phyloP scores from a whole-genome alignment of 2,888 invertebrate species.

The Sinodicranocentrus sp. region DNA sequence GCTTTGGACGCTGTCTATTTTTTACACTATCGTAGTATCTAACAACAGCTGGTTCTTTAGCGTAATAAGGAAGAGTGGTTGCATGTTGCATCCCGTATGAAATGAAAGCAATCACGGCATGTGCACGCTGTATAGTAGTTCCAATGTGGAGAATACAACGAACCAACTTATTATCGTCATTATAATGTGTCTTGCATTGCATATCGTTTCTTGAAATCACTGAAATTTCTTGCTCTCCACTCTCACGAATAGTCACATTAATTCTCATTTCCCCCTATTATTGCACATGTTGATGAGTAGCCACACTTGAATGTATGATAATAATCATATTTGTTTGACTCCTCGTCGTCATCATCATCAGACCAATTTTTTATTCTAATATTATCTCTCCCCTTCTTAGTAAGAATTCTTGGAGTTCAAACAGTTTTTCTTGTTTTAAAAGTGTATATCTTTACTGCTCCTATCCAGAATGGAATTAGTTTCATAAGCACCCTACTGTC shows the following conservation, averaged over 20 bases:
- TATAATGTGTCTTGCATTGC: conserved; percentile 20
- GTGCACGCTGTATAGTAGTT: background rate
- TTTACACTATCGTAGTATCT: background rate
- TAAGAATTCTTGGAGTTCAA: background rate
- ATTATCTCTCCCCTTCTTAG: background rate
- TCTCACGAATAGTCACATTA: conserved; percentile 58
- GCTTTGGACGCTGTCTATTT: background rate
- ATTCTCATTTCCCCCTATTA: conserved; percentile 22
- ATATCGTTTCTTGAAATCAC: conserved; percentile 53
- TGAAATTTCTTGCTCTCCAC: conserved; percentile 30
- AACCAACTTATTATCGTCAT: conserved; percentile 6
- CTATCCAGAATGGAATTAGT: background rate
- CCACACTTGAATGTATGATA: background rate
- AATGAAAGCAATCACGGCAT: background rate
- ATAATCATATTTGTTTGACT: conserved; percentile 30
- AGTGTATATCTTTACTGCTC: background rate
- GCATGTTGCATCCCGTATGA: background rate
- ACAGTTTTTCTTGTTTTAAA: background rate
- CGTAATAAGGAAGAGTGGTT: too few species aligned
- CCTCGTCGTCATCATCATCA: conserved; percentile 13
- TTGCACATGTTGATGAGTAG: background rate
- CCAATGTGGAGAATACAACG: background rate
- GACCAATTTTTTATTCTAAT: conserved; percentile 19
- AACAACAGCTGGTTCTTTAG: too few species aligned
- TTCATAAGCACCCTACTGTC: conserved; percentile 35